Percentiles rank a stretch among this genome's conserved stretches.
Evolutionary conservation across 1,140 invertebrate species (phyloP).

Genomic region (Apis cerana): DNA sequence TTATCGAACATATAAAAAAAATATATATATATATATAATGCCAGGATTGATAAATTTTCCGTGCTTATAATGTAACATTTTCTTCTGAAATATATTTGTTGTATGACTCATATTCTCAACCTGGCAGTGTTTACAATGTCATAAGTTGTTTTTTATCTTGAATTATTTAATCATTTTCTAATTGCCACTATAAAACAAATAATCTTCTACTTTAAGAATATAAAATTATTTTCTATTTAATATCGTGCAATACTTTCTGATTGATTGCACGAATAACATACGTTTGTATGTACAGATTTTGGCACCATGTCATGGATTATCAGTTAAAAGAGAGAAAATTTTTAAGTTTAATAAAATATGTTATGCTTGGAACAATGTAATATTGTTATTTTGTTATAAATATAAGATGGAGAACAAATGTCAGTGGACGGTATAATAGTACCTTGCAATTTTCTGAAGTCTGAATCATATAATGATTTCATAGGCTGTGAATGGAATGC

Average conservation of each 20-base stretch:
- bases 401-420: constrained; percentile 11
- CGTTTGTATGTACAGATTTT: constrained; percentile 38
- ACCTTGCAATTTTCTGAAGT: constrained; percentile 27
- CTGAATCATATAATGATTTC: constrained; percentile 31
- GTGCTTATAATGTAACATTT: background rate
- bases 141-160: background rate
- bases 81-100: background rate
- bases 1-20: background rate
- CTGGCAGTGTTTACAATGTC: constrained; percentile 39
- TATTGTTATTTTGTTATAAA: constrained; percentile 9
- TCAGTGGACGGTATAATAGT: constrained; percentile 46
- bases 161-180: background rate
- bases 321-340: background rate
- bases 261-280: constrained; percentile 28
- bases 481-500: constrained; percentile 13
- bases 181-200: background rate
- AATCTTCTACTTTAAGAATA: background rate
- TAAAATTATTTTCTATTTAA: constrained; percentile 20
- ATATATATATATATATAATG: background rate
- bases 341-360: background rate
- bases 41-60: constrained; percentile 19
- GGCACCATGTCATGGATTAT: constrained; percentile 38
- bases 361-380: background rate
- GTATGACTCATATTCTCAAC: constrained; percentile 8
- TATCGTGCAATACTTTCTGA: background rate